Percentiles rank a stretch among this genome's conserved stretches.
These are phyloP conservation scores for Glaucopsyche alexis DNA, from an alignment of 2,888 invertebrate genomes.

Conservation along the genomic window DNA sequence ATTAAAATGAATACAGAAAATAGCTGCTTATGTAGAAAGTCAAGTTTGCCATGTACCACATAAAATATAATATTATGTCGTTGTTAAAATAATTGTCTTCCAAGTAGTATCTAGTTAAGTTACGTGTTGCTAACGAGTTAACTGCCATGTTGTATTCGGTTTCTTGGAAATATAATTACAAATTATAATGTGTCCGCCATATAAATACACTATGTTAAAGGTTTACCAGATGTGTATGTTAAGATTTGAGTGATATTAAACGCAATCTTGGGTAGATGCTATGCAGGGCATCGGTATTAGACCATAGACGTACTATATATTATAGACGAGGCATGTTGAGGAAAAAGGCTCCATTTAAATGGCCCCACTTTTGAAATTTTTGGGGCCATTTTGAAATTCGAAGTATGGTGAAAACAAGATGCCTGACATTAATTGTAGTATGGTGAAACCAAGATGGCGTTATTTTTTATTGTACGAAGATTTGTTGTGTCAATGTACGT, in stretches of 20 bases:
- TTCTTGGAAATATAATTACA: slow-evolving; percentile 24
- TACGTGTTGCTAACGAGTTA: slow-evolving; percentile 7
- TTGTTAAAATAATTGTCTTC: slow-evolving; percentile 23
- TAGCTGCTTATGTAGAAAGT: neutral
- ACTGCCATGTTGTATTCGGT: neutral
- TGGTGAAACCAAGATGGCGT: no score
- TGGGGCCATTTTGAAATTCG: no score
- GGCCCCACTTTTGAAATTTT: no score
- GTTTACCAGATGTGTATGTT: neutral
- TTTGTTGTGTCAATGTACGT: no score
- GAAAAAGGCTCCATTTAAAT: no score
- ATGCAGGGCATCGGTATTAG: no score
- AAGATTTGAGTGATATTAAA: neutral
- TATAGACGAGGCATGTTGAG: no score
- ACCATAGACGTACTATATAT: no score
- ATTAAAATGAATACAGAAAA: no score
- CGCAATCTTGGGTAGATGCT: neutral
- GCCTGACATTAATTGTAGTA: no score
- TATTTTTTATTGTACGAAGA: no score
- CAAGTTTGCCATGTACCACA: neutral
- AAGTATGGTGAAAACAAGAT: no score
- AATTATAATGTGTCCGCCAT: neutral
- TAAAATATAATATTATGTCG: neutral
- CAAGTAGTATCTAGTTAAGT: neutral
- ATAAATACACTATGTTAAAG: neutral